Evolutionary conservation across 2,113 vertebrate genomes (phyloP), one percentile per base, ranked within the genome.

Genomic region (Myrmecophaga tridactyla): DNA sequence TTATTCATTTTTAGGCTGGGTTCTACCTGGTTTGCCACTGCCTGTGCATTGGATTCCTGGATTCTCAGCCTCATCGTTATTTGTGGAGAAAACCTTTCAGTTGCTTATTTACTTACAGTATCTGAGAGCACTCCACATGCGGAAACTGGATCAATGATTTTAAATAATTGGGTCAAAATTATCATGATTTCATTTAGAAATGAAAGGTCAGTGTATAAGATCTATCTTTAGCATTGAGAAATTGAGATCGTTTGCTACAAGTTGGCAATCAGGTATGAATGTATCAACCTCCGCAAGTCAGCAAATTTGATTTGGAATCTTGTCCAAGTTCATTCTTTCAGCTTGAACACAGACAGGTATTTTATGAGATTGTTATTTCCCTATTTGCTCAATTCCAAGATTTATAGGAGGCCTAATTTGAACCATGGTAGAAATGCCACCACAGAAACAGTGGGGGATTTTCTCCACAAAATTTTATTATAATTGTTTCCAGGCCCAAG

Each of bases 401-500:
- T 96, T 97, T 95, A 96, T 91, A 92, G 73, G 81, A 83, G 39
- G 85, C 94, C 82, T 97, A 96, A 96, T 92, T 89, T 94, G 70
- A 97, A 92, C 85, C 70, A 83, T 39, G 63, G 82, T 62, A 96
- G 81, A 96, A 95, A 97, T 86, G 85, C 41, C 96, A 94, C 92
- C 51, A 76, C 78, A 90, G 77, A 96, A 87, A 85, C 84, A 75
- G 90, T 84, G 73, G 82, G 73, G 62, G 12, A 36, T 39, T 95
- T 95, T 53, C 62, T 41, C 77, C 31, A 95, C 94, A 97, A 95
- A 96, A 90, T 67, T 95, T 96, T 94, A 92, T 96, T 93, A 72
- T 96, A 97, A 97, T 97, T 94, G 92, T 91, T 97, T 96, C 94
- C 96, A 96, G 96, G 94, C 77, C 78, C 56, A 63, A 86, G 82